phyloP scores from a whole-genome alignment of 2,888 invertebrate species.

The Lycophotia porphyrea region DNA sequence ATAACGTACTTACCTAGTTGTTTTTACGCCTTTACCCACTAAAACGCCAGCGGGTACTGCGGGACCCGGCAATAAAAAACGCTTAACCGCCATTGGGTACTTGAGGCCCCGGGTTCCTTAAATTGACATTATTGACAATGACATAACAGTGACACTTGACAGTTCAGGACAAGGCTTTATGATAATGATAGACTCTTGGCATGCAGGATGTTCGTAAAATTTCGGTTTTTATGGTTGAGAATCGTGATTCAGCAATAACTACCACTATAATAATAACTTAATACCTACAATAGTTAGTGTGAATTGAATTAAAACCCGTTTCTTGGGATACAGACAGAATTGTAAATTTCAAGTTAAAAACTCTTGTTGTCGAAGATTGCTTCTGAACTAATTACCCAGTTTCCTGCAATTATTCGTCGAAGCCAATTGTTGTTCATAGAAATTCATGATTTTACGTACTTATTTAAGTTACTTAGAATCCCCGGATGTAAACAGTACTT shows the following conservation, averaged over 20 bases:
- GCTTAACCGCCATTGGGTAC: too few species aligned
- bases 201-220: not conserved
- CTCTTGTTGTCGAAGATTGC: conserved; percentile 38
- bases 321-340: conserved; percentile 6
- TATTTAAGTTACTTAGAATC: conserved; percentile 3
- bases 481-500: not conserved
- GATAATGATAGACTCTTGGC: not conserved
- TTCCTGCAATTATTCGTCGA: conserved; percentile 29
- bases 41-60: too few species aligned
- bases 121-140: too few species aligned
- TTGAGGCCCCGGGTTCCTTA: too few species aligned
- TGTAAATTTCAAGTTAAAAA: conserved; percentile 41
- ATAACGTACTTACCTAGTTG: not conserved
- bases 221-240: not conserved
- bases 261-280: not conserved
- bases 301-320: conserved; percentile 36
- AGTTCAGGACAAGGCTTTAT: too few species aligned
- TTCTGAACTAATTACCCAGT: conserved; percentile 40
- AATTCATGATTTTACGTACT: conserved; percentile 8
- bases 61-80: too few species aligned
- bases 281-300: not conserved
- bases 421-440: conserved; percentile 30
- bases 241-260: conserved; percentile 6
- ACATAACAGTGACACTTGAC: too few species aligned
- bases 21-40: not conserved